Percentiles rank a stretch among this genome's conserved stretches.
Conservation (phyloP, 2,797 vertebrate genomes). For the Taenioides sp. region DNA sequence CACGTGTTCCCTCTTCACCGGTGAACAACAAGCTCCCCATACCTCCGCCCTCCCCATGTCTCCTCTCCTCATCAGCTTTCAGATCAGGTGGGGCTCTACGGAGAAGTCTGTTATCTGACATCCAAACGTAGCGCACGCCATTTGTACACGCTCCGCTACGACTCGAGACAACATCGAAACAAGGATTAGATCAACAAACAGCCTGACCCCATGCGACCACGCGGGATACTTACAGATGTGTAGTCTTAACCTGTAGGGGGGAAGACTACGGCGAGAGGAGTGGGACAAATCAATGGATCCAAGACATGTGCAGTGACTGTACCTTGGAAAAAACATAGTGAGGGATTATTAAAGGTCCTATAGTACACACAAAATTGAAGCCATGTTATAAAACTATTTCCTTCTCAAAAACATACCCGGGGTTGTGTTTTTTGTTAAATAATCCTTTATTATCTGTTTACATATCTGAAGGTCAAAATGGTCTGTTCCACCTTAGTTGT, state of each 20-base stretch:
- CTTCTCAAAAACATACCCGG: too few species aligned
- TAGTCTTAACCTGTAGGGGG: slow-evolving; percentile 37
- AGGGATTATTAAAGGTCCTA: too few species aligned
- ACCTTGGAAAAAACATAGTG: slow-evolving; percentile 13
- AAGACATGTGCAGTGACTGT: slow-evolving; percentile 5
- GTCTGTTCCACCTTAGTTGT: too few species aligned
- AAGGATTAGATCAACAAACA: slow-evolving; percentile 71
- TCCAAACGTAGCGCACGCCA: slow-evolving; percentile 41
- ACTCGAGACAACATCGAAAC: slow-evolving; percentile 69
- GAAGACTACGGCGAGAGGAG: neutral
- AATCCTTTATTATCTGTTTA: too few species aligned
- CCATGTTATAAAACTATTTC: too few species aligned
- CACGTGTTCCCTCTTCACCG: slow-evolving; percentile 34
- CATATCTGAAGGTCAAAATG: too few species aligned
- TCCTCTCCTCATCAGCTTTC: slow-evolving; percentile 60
- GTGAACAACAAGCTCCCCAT: slow-evolving; percentile 33
- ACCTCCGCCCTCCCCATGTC: slow-evolving; percentile 1
- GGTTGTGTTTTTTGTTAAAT: too few species aligned
- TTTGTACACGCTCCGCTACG: slow-evolving; percentile 32
- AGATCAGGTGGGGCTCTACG: slow-evolving; percentile 52
- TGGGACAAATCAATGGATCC: slow-evolving; percentile 18
- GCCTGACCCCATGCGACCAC: slow-evolving; percentile 53
- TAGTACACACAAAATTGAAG: too few species aligned
- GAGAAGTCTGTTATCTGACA: slow-evolving; percentile 60
- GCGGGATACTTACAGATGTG: slow-evolving; percentile 50